A percentile compares a stretch with the other conserved stretches of the same genome.
phyloP scores from a whole-genome alignment of 1,140 invertebrate species.

The Elymnias hypermnestra region DNA sequence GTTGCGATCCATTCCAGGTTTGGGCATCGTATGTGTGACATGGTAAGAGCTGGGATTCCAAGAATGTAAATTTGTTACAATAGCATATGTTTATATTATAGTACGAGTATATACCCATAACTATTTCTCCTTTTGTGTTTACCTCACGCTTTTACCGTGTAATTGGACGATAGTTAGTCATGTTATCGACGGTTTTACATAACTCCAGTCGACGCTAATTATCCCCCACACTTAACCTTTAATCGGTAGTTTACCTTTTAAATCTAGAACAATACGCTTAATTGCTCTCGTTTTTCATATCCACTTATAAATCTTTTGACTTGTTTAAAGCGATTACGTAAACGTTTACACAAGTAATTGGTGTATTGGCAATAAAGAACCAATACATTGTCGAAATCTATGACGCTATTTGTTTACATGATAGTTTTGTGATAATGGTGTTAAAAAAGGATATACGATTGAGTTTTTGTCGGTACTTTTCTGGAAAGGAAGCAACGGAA shows the following conservation, averaged over 20 bases:
- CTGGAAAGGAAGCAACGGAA: no score
- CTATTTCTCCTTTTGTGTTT: not conserved
- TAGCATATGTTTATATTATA: no score
- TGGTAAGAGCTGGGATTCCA: no score
- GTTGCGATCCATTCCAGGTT: no score
- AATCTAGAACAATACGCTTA: constrained; percentile 30
- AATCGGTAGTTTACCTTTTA: constrained; percentile 21
- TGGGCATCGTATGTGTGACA: no score
- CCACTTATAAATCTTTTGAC: constrained; percentile 31
- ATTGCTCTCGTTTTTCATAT: constrained; percentile 35
- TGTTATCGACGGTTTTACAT: constrained; percentile 16
- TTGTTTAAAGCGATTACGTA: constrained; percentile 34
- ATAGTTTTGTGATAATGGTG: no score
- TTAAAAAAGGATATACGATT: no score
- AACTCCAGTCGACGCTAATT: constrained; percentile 22
- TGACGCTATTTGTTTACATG: not conserved
- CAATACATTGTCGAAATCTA: not conserved
- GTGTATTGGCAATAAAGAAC: not conserved
- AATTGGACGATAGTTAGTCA: constrained; percentile 21
- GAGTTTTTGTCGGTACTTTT: no score
- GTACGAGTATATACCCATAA: no score
- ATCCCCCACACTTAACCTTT: constrained; percentile 20
- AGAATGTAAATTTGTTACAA: not conserved
- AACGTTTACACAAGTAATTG: constrained; percentile 30
- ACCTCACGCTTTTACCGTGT: constrained; percentile 8